These are phyloP conservation scores for Phengaris alcon DNA, from an alignment of 2,888 invertebrate genomes.

Conservation along the genomic window DNA sequence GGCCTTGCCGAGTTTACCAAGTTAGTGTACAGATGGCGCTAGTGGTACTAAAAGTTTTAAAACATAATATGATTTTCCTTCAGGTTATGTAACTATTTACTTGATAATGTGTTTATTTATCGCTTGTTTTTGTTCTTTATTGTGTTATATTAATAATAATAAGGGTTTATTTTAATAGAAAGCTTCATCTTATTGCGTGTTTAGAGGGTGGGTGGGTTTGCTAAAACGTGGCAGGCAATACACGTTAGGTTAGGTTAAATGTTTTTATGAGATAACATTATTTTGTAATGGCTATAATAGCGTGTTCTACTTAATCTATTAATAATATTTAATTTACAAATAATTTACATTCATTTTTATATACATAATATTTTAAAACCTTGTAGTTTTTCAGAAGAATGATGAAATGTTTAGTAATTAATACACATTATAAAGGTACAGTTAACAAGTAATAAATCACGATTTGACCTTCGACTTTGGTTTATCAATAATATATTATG, in stretches of 20 bases:
- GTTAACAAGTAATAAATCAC: not conserved
- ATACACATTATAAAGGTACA: too few relatives aligned
- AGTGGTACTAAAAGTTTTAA: slow-evolving; percentile 46
- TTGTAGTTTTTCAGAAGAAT: not conserved
- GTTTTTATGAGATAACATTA: too few relatives aligned
- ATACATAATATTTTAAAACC: not conserved
- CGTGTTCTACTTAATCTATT: too few relatives aligned
- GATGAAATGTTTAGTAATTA: not conserved
- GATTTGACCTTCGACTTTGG: slow-evolving; percentile 25
- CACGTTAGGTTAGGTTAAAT: too few relatives aligned
- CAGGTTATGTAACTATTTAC: slow-evolving; percentile 36
- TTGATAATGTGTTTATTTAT: not conserved
- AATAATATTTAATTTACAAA: too few relatives aligned
- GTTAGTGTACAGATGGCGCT: slow-evolving; percentile 66
- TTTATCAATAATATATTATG: not conserved
- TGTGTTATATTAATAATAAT: not conserved
- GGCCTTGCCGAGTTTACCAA: slow-evolving; percentile 52
- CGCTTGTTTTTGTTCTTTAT: not conserved
- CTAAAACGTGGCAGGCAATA: too few relatives aligned
- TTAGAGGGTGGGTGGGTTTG: too few relatives aligned
- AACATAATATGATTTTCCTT: slow-evolving; percentile 39
- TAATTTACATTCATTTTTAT: too few relatives aligned
- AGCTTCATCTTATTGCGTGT: too few relatives aligned
- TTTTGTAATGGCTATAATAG: too few relatives aligned
- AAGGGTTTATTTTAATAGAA: not conserved